Base-by-base conservation (phyloP, 1,140 invertebrate species). In the Amyelois transitella region DNA sequence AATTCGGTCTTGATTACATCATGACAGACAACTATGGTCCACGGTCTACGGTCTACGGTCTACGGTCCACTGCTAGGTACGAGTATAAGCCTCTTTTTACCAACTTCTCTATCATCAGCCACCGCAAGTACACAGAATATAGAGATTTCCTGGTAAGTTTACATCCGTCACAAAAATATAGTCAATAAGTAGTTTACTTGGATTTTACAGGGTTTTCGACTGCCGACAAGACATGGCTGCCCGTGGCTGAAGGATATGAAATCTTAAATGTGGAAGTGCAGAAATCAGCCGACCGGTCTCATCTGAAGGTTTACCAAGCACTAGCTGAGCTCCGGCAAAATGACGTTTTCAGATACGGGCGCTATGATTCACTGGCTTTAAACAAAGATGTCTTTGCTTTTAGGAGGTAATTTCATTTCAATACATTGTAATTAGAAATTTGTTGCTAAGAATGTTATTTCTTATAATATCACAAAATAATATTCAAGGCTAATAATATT, bases 221-320 rank as follows among this genome's bases (percentile, higher is more conserved):
- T 0, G 90, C 76, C 8, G 71, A 88, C 0, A 89, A 67, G 1
- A 91, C 93, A 0, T 96, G 94, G 93, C 70, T 96, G 10, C 94
- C 94, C n/a, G 89, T 94, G 2, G 88, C 92, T 64, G 76, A 89
- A 0, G 91, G 91, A 60, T 94, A 92, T 67, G 79, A 78, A 53
- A 85, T 60, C 0, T 61, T 92, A 2, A 93, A 93, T 69, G 86
- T 92, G 0, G 77, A 85, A 50, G 70, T 63, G 1, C 88, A 90
- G 53, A 81, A 67, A 50, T 56, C 44, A 8, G 69, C 70, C 10
- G 60, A 73, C 0, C 74, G 75, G 51, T 90, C 89, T n/a, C 89
- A 91, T 62, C 81, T 89, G 43, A 82, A 89, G 44, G 66, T 86
- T 19, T 86, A 86, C 55, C 59, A 79, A 64, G 60, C 64, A 5